Evolutionary conservation across 2,888 invertebrate species (phyloP), one percentile per base, ranked within the genome.

Genomic region (Labia minor): DNA sequence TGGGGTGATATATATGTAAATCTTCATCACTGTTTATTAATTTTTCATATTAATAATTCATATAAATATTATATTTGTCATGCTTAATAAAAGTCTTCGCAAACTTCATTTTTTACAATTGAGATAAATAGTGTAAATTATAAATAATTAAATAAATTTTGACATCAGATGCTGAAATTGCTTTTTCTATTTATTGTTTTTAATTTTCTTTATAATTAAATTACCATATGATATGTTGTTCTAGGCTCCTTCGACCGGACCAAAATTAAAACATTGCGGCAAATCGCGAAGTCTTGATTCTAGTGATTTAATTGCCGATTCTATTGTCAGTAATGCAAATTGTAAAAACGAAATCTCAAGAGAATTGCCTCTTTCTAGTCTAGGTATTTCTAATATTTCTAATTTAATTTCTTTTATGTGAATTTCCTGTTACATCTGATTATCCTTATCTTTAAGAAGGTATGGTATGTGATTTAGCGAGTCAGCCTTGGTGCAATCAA

Each of bases 251-350:
- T 49, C 49, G 16, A 49, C 14, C 16, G 49, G 49, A n/a, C 74
- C 74, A 1, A 70, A 72, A 66, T 77, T 89, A 62, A 84, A 84
- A 68, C 84, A 85, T 71, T 88, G 87, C 72, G 89, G 89, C 0
- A 90, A 90, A 76, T 92, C 92, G 0, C 87, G 87, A 72, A 92
- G 92, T 73, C 80, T 93, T 61, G 93, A 93, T 75, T 92, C 92
- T 0, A 89, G 90, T 73, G 92, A 92, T 75, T 81, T 92, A 72
- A 83, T 88, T 63, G 83, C 85, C 4, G 80, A 61, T 3, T 19
- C 37, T 14, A 21, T 33, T 49, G 16, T 14, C 16, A 49, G 49
- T 49, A 16, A 49, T 16, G 3, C 33, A 21, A 26, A 16, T 16
- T 20, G 10, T 26, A 63, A 26, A 63, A 21, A n/a, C 20, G 21